Percentiles rank a stretch among this genome's conserved stretches.
phyloP scores from a whole-genome alignment of 2,888 invertebrate species.

The Globia sparganii region DNA sequence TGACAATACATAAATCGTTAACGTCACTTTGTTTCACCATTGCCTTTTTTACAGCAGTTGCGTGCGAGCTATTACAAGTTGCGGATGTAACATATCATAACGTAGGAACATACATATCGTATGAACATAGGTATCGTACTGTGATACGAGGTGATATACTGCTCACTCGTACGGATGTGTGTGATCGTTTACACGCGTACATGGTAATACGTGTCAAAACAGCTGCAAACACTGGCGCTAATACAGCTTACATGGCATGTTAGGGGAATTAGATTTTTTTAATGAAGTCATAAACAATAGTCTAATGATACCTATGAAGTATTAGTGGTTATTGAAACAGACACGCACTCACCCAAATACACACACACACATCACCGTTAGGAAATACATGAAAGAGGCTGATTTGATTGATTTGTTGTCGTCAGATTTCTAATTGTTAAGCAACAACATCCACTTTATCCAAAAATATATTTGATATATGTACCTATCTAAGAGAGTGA shows the following conservation, averaged over 20 bases:
- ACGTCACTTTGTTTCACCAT: conserved; percentile 6
- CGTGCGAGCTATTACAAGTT: conserved; percentile 25
- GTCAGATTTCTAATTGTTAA: not conserved
- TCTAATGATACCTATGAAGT: not conserved
- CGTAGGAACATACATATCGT: conserved; percentile 10
- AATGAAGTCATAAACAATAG: not conserved
- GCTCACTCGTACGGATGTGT: conserved; percentile 23
- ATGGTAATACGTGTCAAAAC: conserved; percentile 42
- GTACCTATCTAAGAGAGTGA: not conserved
- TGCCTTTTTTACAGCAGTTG: conserved; percentile 18
- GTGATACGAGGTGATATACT: conserved; percentile 26
- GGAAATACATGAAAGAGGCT: not conserved
- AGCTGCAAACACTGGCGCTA: conserved; percentile 26
- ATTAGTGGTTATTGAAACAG: not conserved
- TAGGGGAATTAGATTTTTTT: not conserved
- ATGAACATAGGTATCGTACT: conserved; percentile 13
- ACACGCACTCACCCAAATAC: not conserved
- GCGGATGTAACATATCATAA: conserved; percentile 43
- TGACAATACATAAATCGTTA: conserved; percentile 6
- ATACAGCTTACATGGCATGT: conserved; percentile 19
- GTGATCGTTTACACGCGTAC: conserved; percentile 32
- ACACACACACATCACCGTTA: not conserved
- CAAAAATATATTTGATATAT: not conserved
- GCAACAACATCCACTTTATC: not conserved
- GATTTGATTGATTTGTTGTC: not conserved